Evolutionary conservation across 37 sponge, comb jelly and placozoan species (phyloP).

Genomic region (Eunapius fragilis): DNA sequence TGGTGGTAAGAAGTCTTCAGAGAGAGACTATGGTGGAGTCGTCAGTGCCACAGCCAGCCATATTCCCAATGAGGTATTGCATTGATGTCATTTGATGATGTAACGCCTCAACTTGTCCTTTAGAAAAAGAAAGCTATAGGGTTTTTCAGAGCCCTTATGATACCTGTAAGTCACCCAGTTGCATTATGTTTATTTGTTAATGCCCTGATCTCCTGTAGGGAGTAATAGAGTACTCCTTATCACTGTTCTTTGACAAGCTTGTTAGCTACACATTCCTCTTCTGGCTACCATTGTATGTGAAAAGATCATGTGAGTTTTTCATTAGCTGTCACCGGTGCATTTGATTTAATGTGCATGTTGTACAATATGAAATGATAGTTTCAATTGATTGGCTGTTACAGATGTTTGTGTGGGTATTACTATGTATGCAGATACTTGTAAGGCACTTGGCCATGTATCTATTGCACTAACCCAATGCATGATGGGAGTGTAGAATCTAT

Average conservation of each 20-base stretch:
- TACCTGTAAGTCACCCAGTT: constrained; percentile 55
- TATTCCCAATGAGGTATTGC: not conserved
- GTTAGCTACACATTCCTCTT: constrained; percentile 87
- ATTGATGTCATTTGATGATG: not conserved
- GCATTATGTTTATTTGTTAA: not conserved
- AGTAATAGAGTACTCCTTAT: constrained; percentile 72
- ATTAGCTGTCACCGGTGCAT: no score
- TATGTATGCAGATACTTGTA: no score
- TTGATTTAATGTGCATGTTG: no score
- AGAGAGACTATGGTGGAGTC: not conserved
- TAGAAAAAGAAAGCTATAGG: constrained; percentile 43
- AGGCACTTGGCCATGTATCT: no score
- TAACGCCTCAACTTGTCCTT: not conserved
- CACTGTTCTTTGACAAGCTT: constrained; percentile 81
- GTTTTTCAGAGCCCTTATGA: constrained; percentile 63
- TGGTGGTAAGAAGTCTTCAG: not conserved
- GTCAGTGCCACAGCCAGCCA: not conserved
- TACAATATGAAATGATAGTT: no score
- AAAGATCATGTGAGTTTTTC: not conserved
- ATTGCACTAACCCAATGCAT: no score
- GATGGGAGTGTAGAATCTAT: no score
- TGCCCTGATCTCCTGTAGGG: constrained; percentile 7
- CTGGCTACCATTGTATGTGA: constrained; percentile 87
- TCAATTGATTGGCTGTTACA: no score
- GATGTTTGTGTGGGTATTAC: no score